Evolutionary conservation across 2,113 vertebrate genomes (phyloP).

Genomic region (Neodontobutis hainanensis): DNA sequence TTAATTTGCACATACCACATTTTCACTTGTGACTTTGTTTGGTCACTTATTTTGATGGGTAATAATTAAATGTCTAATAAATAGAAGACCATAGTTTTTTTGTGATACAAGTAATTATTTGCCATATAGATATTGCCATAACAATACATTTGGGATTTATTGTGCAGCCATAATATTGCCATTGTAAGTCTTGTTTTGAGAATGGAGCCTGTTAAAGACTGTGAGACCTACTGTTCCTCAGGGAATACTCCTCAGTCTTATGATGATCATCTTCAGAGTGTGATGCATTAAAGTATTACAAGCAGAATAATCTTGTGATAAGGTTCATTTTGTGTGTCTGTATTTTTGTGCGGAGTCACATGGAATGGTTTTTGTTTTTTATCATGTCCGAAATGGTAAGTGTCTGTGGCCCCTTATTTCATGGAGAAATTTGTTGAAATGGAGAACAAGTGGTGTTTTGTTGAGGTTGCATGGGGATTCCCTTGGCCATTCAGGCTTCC

Average conservation of each 20-base stretch:
- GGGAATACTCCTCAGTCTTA: slow-evolving; percentile 41
- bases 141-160: too few species aligned
- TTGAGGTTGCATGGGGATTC: slow-evolving; percentile 58
- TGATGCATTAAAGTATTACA: slow-evolving; percentile 37
- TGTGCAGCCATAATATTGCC: too few species aligned
- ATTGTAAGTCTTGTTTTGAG: background rate
- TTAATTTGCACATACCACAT: too few species aligned
- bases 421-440: slow-evolving; percentile 9
- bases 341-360: slow-evolving; percentile 1
- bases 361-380: background rate
- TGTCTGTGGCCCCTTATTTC: background rate
- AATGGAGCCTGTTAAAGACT: background rate
- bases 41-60: too few species aligned
- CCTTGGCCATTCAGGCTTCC: slow-evolving; percentile 56
- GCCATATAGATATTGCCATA: too few species aligned
- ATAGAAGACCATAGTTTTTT: too few species aligned
- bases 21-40: too few species aligned
- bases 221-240: background rate
- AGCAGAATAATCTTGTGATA: slow-evolving; percentile 48
- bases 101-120: too few species aligned
- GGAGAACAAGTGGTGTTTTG: slow-evolving; percentile 66
- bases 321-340: slow-evolving; percentile 13
- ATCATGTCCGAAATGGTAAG: background rate
- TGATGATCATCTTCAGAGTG: slow-evolving; percentile 51
- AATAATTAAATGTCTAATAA: too few species aligned